Base-by-base conservation (phyloP, 2,113 vertebrate genomes). In the Struthidea cinerea region DNA sequence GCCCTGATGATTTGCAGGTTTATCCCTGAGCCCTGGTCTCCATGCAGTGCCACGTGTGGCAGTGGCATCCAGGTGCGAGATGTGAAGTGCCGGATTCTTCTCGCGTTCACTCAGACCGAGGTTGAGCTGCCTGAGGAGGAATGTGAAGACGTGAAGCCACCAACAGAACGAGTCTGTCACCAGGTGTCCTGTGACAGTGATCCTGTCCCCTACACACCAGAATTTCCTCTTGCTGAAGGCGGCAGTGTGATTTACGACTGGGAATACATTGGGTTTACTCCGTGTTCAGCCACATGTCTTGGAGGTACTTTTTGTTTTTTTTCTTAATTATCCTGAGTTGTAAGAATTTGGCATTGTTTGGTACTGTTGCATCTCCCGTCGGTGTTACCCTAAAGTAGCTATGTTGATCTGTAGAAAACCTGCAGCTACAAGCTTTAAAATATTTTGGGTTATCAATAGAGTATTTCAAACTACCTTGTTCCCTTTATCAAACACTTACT, bases 61-160 rank as follows among this genome's bases (percentile, higher is more conserved):
- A 97, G 46, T 0, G 99, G 99, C 9, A 3, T 95, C 13, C 99
- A 99, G 95, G 97, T 97, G 16, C 98, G 99, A 3, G 97, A 97
- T 1, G 97, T 99, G 61, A 98, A 97, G 94, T 99, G 99, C 90
- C 98, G 94, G 17, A 98, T 99, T 44, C 98, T 99, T 13, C 98
- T 99, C 5, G 95, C 98, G 0, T 99, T 99, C 75, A 98, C 98
- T 10, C 98, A 98, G 97, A 97, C 98, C 0, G 99, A 99, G 87
- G 97, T 99, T 1, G 99, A 99, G 44, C 98, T 99, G 64, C 99
- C 99, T 0, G 98, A 99, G 49, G 98, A 98, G 60, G 99, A 99
- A 81, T 99, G 99, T 33, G 98, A 97, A 3, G 97, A 97, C 5
- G 97, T 97, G 56, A 96, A 93, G 89, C 98, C 97, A 18, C 80